phyloP scores from a whole-genome alignment of 1,140 invertebrate species.

The Tetramorium parvispinum region DNA sequence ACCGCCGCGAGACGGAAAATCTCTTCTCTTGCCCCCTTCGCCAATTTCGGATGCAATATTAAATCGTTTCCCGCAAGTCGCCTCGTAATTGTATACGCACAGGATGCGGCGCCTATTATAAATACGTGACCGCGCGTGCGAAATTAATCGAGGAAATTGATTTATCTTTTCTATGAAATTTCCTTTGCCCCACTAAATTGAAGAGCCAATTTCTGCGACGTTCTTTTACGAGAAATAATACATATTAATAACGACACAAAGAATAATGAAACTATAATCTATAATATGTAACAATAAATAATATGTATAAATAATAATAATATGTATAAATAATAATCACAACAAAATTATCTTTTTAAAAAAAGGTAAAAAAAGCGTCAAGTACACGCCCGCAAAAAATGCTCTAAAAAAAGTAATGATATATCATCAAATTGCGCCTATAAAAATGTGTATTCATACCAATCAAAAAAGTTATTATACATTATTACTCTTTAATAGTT shows the following conservation, averaged over 20 bases:
- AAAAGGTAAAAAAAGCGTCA: too few species aligned
- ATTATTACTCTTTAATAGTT: too few species aligned
- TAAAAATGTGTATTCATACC: too few species aligned
- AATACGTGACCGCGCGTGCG: constrained; percentile 22
- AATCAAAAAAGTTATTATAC: too few species aligned
- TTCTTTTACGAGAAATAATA: background rate
- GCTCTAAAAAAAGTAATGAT: too few species aligned
- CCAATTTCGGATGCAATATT: constrained; percentile 53
- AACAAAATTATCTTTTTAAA: too few species aligned
- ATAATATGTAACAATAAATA: too few species aligned
- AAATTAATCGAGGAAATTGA: constrained; percentile 47
- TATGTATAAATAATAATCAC: too few species aligned
- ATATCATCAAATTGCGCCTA: too few species aligned
- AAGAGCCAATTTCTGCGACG: background rate
- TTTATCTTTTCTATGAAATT: constrained; percentile 7
- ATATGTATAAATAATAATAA: too few species aligned
- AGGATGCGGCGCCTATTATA: constrained; percentile 13
- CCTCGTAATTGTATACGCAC: constrained; percentile 35
- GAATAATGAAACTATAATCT: background rate
- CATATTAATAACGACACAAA: background rate
- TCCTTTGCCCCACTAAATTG: constrained; percentile 2
- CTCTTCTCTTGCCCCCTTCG: background rate
- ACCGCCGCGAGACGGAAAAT: constrained; percentile 16
- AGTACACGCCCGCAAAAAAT: too few species aligned
- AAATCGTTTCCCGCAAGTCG: constrained; percentile 30